phyloP scores from a whole-genome alignment of 2,888 invertebrate genomes.

The Laspeyria flexula region DNA sequence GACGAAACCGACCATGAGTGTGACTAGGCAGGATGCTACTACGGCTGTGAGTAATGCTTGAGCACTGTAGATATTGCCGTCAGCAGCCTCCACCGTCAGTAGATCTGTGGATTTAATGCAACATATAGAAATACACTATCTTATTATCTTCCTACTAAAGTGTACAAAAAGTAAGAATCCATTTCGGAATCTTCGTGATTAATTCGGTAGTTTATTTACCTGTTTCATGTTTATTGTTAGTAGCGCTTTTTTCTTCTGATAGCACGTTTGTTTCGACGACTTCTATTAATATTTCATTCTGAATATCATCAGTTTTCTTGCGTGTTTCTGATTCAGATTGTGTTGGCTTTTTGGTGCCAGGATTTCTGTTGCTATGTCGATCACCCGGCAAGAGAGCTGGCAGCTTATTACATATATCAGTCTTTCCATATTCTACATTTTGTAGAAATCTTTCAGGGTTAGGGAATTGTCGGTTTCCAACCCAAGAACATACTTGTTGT shows the following conservation, averaged over 20 bases:
- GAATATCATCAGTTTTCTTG: slow-evolving; percentile 85
- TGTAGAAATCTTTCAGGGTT: slow-evolving; percentile 89
- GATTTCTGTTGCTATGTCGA: slow-evolving; percentile 74
- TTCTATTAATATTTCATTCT: slow-evolving; percentile 89
- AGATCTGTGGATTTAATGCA: slow-evolving; percentile 63
- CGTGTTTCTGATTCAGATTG: slow-evolving; percentile 80
- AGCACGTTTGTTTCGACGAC: slow-evolving; percentile 88
- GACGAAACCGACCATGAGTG: slow-evolving; percentile 93
- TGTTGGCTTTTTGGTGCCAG: slow-evolving; percentile 76
- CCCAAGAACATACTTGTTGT: slow-evolving; percentile 86
- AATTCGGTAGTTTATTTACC: slow-evolving; percentile 53
- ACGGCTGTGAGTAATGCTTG: slow-evolving; percentile 93
- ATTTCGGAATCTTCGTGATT: not conserved
- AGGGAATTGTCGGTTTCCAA: slow-evolving; percentile 85
- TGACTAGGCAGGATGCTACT: slow-evolving; percentile 92
- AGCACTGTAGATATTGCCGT: slow-evolving; percentile 91
- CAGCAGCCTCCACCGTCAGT: slow-evolving; percentile 84
- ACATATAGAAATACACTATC: not conserved
- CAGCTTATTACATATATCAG: slow-evolving; percentile 83
- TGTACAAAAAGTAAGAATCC: no score
- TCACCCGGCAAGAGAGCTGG: slow-evolving; percentile 75
- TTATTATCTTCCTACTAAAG: no score
- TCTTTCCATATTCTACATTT: slow-evolving; percentile 90
- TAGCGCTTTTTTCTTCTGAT: slow-evolving; percentile 82
- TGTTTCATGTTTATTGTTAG: slow-evolving; percentile 80